These are phyloP conservation scores for Acrocephalus arundinaceus DNA, from an alignment of 2,113 vertebrate species.

Conservation along the genomic window DNA sequence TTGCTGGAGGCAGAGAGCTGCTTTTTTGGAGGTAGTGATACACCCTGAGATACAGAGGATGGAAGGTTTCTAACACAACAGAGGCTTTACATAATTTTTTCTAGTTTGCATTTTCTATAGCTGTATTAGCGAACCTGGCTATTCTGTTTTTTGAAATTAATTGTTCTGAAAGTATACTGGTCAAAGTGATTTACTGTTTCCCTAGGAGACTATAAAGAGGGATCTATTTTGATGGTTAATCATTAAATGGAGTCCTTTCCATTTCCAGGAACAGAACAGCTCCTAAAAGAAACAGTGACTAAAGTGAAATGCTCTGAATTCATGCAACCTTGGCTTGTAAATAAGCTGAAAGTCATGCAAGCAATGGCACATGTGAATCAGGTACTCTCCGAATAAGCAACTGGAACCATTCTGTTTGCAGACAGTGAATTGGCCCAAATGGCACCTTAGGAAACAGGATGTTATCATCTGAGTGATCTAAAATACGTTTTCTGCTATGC, in stretches of 20 bases:
- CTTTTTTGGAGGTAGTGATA: neutral
- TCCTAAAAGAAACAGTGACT: neutral
- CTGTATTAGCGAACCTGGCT: neutral
- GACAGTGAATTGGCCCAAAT: neutral
- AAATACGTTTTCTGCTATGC: neutral
- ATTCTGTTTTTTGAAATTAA: neutral
- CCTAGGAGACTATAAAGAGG: neutral
- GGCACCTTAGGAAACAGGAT: neutral
- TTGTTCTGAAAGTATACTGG: neutral
- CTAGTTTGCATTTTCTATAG: neutral
- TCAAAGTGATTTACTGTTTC: neutral
- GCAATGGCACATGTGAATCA: neutral
- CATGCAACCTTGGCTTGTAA: neutral
- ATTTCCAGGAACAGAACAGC: slow-evolving; percentile 9
- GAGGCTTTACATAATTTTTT: neutral
- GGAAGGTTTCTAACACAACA: neutral
- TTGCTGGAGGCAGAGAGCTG: slow-evolving; percentile 21
- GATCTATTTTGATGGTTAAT: slow-evolving; percentile 44
- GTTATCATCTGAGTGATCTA: neutral
- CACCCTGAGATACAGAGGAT: neutral
- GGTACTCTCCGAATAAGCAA: neutral
- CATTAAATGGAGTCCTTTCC: slow-evolving; percentile 31
- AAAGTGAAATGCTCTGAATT: neutral
- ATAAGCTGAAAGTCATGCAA: neutral
- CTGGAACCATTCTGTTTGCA: neutral